phyloP scores from a whole-genome alignment of 2,888 invertebrate species.

The Sclerodermus sp. region DNA sequence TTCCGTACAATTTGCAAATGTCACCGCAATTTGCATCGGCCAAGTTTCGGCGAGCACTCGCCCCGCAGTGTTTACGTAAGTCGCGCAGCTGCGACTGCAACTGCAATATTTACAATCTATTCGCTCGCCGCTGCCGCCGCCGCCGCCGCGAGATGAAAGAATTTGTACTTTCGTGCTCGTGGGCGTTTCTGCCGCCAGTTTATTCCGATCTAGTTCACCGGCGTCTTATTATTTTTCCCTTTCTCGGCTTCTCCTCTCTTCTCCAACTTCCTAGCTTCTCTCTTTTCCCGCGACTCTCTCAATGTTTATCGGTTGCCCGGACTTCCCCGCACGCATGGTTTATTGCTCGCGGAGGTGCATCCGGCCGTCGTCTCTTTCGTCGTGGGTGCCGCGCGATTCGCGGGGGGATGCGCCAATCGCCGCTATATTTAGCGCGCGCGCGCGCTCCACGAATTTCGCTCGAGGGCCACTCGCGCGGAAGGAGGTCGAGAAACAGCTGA shows the following conservation, averaged over 20 bases:
- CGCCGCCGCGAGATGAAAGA: not conserved
- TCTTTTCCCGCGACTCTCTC: too few relatives aligned
- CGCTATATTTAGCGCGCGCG: conserved; percentile 38
- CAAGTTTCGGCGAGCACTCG: too few relatives aligned
- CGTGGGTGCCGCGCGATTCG: conserved; percentile 20
- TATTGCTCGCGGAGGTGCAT: conserved; percentile 1
- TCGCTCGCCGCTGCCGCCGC: not conserved
- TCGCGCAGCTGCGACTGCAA: not conserved
- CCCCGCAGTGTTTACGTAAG: too few relatives aligned
- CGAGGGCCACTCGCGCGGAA: conserved; percentile 34
- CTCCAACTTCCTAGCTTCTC: too few relatives aligned
- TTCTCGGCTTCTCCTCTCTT: too few relatives aligned
- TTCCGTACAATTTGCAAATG: too few relatives aligned
- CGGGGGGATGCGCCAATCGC: conserved; percentile 33
- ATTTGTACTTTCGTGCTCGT: conserved; percentile 1
- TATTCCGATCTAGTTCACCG: not conserved
- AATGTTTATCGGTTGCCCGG: too few relatives aligned
- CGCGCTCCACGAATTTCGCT: conserved; percentile 39
- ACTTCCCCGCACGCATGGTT: too few relatives aligned
- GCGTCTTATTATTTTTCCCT: not conserved
- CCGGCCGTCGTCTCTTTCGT: conserved; percentile 8
- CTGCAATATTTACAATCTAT: not conserved
- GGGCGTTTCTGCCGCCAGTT: not conserved
- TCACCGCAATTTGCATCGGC: too few relatives aligned
- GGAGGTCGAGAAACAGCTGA: conserved; percentile 32